Conservation (phyloP, 2,888 invertebrate species). For the Tuberolachnus salignus region DNA sequence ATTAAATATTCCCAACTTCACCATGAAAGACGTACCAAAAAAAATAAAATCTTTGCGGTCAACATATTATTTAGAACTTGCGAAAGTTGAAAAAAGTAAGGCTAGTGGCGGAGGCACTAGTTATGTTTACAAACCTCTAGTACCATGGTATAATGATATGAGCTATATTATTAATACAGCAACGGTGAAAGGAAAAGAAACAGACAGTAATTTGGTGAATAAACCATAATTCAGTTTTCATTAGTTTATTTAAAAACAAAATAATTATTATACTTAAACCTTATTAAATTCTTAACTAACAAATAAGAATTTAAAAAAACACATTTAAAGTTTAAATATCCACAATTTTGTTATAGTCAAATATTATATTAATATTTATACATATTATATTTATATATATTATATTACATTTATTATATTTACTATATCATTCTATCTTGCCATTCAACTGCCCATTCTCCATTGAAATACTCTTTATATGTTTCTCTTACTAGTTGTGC, state of each 20-base stretch:
- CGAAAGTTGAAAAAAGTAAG: conserved; percentile 33
- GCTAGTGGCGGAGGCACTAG: conserved; percentile 20
- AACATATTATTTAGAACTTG: conserved; percentile 35
- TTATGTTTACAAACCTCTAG: conserved; percentile 30
- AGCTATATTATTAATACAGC: conserved; percentile 19
- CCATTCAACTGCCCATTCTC: no score
- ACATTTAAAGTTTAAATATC: conserved; percentile 6
- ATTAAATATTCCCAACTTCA: not conserved
- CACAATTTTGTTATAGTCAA: conserved; percentile 39
- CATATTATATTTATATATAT: no score
- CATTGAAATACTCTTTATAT: no score
- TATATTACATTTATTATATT: no score
- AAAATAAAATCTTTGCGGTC: conserved; percentile 38
- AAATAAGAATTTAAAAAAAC: conserved; percentile 10
- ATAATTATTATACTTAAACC: no score
- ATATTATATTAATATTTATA: no score
- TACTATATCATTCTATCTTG: no score
- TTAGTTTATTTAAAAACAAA: no score
- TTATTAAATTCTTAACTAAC: not conserved
- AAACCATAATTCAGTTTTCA: no score
- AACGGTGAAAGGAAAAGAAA: conserved; percentile 24
- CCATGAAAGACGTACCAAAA: conserved; percentile 10
- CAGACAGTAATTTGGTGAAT: conserved; percentile 31
- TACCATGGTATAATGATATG: conserved; percentile 38
- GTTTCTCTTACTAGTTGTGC: no score